Evolutionary conservation across 2,797 vertebrate genomes (phyloP).

Genomic region (Alouatta caraya): DNA sequence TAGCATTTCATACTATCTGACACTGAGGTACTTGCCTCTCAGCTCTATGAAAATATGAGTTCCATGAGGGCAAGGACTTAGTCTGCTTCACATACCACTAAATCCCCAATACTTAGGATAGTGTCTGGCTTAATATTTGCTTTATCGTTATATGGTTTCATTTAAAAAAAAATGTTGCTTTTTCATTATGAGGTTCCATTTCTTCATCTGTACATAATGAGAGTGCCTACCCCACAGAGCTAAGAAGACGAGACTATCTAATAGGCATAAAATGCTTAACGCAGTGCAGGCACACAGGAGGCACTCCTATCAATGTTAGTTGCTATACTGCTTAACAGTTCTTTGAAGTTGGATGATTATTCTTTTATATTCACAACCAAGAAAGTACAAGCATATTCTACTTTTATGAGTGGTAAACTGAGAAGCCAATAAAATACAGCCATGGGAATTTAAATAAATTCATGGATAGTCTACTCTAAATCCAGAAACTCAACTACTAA

Average conservation of each 20-base stretch:
- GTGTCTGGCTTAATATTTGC: neutral
- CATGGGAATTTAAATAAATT: neutral
- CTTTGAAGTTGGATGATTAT: neutral
- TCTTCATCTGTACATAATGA: neutral
- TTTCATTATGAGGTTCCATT: neutral
- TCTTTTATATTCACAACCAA: neutral
- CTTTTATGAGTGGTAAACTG: neutral
- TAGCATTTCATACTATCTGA: neutral
- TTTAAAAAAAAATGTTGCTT: neutral
- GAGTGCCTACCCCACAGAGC: neutral
- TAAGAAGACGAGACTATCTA: neutral
- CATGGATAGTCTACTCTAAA: neutral
- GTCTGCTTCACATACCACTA: neutral
- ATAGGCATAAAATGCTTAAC: neutral
- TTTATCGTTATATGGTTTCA: neutral
- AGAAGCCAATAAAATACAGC: neutral
- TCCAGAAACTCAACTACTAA: neutral
- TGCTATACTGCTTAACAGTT: neutral
- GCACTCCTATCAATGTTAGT: neutral
- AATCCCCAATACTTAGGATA: neutral
- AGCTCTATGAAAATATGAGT: neutral
- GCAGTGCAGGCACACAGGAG: rapidly evolving
- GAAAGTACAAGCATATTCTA: neutral
- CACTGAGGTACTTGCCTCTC: neutral
- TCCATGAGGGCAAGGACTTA: neutral